Evolutionary conservation across 2,797 vertebrate genomes (phyloP).

Genomic region (Eremophila alpestris): DNA sequence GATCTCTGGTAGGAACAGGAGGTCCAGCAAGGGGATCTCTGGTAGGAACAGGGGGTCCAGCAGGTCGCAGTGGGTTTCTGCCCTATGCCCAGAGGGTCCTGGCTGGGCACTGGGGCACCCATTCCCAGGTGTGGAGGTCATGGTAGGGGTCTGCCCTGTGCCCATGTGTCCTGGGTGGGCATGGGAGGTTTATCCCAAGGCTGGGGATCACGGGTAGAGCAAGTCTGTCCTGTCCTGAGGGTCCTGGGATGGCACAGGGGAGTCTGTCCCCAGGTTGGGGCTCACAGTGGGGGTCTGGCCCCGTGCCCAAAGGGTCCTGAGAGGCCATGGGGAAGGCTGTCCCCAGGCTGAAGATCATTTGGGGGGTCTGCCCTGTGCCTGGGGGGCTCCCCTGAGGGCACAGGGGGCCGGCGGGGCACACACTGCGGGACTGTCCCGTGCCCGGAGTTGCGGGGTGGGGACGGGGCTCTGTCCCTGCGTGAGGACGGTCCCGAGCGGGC

Average conservation of each 20-base stretch:
- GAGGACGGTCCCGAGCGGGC: not conserved
- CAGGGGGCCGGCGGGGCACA: not conserved
- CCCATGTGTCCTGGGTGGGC: not conserved
- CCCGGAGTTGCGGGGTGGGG: not conserved
- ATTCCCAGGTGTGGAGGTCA: not conserved
- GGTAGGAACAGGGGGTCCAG: not conserved
- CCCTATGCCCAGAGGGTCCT: not conserved
- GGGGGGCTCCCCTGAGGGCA: not conserved
- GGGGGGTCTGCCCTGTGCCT: not conserved
- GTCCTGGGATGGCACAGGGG: not conserved
- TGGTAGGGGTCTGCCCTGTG: not conserved
- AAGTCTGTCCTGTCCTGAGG: not conserved
- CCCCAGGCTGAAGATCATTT: not conserved
- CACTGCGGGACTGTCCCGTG: not conserved
- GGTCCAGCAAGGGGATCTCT: not conserved
- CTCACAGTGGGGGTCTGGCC: not conserved
- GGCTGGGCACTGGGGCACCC: not conserved
- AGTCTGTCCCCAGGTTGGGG: not conserved
- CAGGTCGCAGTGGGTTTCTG: not conserved
- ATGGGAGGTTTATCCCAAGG: rapidly evolving
- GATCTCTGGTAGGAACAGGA: not conserved
- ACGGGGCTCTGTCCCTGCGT: rapidly evolving
- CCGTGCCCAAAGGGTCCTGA: rapidly evolving
- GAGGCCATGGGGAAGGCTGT: no score
- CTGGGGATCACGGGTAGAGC: not conserved